These are phyloP conservation scores for Drosophila albomicans DNA, from an alignment of 1,140 invertebrate genomes.

Conservation along the genomic window DNA sequence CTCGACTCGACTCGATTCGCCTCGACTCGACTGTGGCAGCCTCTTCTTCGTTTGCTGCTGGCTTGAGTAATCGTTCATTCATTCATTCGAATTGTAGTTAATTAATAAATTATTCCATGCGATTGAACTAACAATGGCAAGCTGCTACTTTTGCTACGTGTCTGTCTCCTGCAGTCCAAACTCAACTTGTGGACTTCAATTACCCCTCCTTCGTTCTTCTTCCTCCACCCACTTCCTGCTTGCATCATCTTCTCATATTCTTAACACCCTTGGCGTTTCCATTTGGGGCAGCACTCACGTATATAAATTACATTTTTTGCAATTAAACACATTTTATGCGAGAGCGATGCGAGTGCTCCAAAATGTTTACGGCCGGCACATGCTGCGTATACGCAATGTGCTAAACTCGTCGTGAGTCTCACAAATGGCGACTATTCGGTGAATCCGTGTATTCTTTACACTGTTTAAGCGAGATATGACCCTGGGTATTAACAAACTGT, in stretches of 20 bases:
- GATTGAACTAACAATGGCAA: conserved; percentile 78
- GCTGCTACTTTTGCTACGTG: conserved; percentile 55
- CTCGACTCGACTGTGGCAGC: conserved; percentile 20
- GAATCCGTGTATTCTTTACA: conserved; percentile 44
- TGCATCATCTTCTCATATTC: conserved; percentile 5
- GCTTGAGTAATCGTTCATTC: conserved; percentile 73
- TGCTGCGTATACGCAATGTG: conserved; percentile 78
- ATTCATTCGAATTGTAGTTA: conserved; percentile 83
- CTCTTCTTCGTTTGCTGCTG: background rate
- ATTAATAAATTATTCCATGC: conserved; percentile 82
- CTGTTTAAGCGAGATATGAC: conserved; percentile 62
- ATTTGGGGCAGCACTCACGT: conserved; percentile 12
- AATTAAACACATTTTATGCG: conserved; percentile 78
- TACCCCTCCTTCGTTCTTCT: conserved; percentile 20
- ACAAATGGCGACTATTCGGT: conserved; percentile 55
- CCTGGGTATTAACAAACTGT: conserved; percentile 55
- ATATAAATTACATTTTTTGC: conserved; percentile 38
- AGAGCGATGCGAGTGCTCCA: conserved; percentile 23
- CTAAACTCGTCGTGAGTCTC: conserved; percentile 39
- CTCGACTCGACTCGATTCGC: conserved; percentile 1
- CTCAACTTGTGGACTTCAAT: conserved; percentile 45
- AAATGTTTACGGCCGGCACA: conserved; percentile 72
- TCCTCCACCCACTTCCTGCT: too few relatives aligned
- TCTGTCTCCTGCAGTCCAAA: conserved; percentile 22
- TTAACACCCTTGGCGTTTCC: background rate